These are phyloP conservation scores for Parasteatoda tepidariorum DNA, from an alignment of 1,140 invertebrate genomes.

Conservation along the genomic window DNA sequence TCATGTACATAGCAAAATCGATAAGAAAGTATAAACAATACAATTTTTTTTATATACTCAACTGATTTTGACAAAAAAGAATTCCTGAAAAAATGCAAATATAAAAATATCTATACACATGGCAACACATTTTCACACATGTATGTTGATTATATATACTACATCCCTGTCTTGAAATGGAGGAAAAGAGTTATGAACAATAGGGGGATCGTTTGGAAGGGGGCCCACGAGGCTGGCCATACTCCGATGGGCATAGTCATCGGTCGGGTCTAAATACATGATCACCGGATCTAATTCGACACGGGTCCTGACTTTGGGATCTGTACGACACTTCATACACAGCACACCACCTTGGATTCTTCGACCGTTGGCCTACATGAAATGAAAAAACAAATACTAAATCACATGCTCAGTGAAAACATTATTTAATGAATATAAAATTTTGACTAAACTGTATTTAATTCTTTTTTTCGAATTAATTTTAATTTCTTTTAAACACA, in stretches of 20 bases:
- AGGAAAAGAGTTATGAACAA: neutral
- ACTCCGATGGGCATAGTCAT: conserved; percentile 23
- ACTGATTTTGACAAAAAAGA: too few relatives aligned
- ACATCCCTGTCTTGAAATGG: conserved; percentile 8
- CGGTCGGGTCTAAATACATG: conserved; percentile 33
- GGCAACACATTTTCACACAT: neutral
- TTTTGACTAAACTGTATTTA: too few relatives aligned
- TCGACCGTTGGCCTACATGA: conserved; percentile 13
- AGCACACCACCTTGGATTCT: conserved; percentile 8
- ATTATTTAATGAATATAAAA: too few relatives aligned
- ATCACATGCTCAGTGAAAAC: too few relatives aligned
- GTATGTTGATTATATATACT: neutral
- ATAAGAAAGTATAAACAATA: too few relatives aligned
- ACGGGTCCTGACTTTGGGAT: neutral
- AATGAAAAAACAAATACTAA: too few relatives aligned
- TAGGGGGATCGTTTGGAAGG: conserved; percentile 21
- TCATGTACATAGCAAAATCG: too few relatives aligned
- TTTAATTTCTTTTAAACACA: too few relatives aligned
- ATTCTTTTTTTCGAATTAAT: too few relatives aligned
- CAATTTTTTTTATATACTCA: too few relatives aligned
- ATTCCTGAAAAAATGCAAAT: neutral
- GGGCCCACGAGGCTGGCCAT: conserved; percentile 17
- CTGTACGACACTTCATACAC: conserved; percentile 43
- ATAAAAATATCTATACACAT: neutral
- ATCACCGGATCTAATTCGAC: neutral